Evolutionary conservation across 2,888 invertebrate genomes (phyloP).

Genomic region (Zygogramma bicolorata): DNA sequence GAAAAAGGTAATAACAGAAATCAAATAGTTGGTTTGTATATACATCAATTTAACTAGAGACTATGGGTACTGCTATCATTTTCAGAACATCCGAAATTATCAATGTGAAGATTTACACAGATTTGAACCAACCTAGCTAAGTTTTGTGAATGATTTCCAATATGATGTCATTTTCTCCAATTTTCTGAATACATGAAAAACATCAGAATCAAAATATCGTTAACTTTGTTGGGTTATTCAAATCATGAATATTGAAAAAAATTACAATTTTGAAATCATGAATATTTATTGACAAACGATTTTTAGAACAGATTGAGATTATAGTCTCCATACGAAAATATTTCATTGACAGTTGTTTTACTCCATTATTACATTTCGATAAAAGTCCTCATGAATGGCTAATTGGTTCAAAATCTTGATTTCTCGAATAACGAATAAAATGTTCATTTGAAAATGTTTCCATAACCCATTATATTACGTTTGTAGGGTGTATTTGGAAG

Average conservation of each 20-base stretch:
- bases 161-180: background rate
- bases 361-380: too few relatives aligned
- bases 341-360: too few relatives aligned
- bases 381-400: too few relatives aligned
- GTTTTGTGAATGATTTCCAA: background rate
- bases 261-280: too few relatives aligned
- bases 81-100: background rate
- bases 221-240: background rate
- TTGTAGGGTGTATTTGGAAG: constrained; percentile 31
- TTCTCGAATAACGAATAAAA: background rate
- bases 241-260: background rate
- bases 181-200: background rate
- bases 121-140: background rate
- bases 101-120: background rate
- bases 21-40: constrained; percentile 50
- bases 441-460: background rate
- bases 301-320: too few relatives aligned
- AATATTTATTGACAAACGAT: too few relatives aligned
- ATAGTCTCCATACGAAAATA: too few relatives aligned
- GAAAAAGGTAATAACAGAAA: constrained; percentile 51
- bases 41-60: constrained; percentile 52
- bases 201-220: background rate
- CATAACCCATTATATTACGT: constrained; percentile 8
- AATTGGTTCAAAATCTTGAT: background rate
- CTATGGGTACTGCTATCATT: constrained; percentile 32